phyloP scores from a whole-genome alignment of 2,888 invertebrate species.

The Andricus curvator region DNA sequence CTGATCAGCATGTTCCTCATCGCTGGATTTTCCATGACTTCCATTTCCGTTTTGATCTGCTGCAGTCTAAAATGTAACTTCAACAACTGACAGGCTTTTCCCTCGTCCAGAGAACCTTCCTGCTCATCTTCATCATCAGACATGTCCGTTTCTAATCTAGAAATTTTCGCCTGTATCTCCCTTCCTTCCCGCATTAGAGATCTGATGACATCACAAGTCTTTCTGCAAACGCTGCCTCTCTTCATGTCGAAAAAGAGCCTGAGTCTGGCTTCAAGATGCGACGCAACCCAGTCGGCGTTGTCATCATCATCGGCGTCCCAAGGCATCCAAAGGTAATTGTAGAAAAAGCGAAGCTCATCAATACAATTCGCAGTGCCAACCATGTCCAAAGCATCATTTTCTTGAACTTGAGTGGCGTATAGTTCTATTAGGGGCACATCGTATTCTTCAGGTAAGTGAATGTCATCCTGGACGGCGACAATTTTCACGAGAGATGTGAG shows the following conservation, averaged over 20 bases:
- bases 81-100: conserved; percentile 79
- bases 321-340: conserved; percentile 84
- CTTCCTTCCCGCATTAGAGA: conserved; percentile 80
- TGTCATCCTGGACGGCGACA: conserved; percentile 83
- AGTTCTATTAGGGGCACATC: conserved; percentile 83
- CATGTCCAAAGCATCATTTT: conserved; percentile 80
- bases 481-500: conserved; percentile 82
- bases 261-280: conserved; percentile 80
- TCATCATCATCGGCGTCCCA: conserved; percentile 86
- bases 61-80: conserved; percentile 80
- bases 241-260: conserved; percentile 82
- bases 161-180: conserved; percentile 79
- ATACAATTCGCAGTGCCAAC: conserved; percentile 83
- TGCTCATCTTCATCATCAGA: conserved; percentile 68
- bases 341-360: conserved; percentile 84
- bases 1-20: conserved; percentile 79
- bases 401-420: conserved; percentile 84
- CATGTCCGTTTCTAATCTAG: conserved; percentile 77
- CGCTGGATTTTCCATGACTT: conserved; percentile 82
- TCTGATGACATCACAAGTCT: conserved; percentile 80
- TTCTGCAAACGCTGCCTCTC: conserved; percentile 79
- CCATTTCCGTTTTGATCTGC: conserved; percentile 82
- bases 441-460: conserved; percentile 82
- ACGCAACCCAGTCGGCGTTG: conserved; percentile 80
- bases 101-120: conserved; percentile 65